Evolutionary conservation across 2,797 vertebrate genomes (phyloP).

Genomic region (Acanthurus leucopareius): DNA sequence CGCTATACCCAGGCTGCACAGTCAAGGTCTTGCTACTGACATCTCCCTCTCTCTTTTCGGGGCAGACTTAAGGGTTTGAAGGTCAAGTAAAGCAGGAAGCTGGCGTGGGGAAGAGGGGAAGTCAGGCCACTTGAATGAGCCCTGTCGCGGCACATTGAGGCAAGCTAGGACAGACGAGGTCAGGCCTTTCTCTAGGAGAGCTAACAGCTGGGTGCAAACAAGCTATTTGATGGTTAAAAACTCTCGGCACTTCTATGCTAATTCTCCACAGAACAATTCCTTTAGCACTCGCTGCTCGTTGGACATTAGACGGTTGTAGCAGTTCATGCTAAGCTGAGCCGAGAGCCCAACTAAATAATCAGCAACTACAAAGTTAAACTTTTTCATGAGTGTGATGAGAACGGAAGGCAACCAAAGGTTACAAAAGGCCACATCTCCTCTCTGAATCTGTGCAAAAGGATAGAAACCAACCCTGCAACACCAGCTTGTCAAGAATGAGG

Average conservation of each 20-base stretch:
- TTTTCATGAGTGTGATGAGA: conserved; percentile 26
- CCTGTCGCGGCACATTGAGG: conserved; percentile 30
- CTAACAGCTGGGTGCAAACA: conserved; percentile 76
- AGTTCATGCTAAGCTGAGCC: conserved; percentile 24
- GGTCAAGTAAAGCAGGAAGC: conserved; percentile 42
- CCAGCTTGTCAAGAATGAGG: conserved; percentile 42
- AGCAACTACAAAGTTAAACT: conserved; percentile 29
- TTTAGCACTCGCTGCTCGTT: conserved; percentile 46
- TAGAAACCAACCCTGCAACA: conserved; percentile 36
- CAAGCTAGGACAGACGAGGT: conserved; percentile 39
- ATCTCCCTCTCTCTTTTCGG: conserved; percentile 28
- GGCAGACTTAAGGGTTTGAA: conserved; percentile 30
- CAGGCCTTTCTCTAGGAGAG: conserved; percentile 45
- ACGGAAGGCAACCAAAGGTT: conserved; percentile 31
- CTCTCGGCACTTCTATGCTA: conserved; percentile 59
- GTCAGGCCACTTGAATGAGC: conserved; percentile 28
- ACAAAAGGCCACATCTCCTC: conserved; percentile 13
- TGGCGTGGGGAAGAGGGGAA: conserved; percentile 16
- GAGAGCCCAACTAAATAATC: conserved; percentile 37
- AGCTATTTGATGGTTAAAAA: conserved; percentile 72
- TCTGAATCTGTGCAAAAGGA: conserved; percentile 11
- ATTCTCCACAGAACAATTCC: conserved; percentile 53
- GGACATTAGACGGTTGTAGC: conserved; percentile 17
- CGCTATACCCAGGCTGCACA: conserved; percentile 62
- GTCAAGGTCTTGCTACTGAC: conserved; percentile 51